Evolutionary conservation across 2,888 invertebrate genomes (phyloP).

Genomic region (Drosophila macrothrix): DNA sequence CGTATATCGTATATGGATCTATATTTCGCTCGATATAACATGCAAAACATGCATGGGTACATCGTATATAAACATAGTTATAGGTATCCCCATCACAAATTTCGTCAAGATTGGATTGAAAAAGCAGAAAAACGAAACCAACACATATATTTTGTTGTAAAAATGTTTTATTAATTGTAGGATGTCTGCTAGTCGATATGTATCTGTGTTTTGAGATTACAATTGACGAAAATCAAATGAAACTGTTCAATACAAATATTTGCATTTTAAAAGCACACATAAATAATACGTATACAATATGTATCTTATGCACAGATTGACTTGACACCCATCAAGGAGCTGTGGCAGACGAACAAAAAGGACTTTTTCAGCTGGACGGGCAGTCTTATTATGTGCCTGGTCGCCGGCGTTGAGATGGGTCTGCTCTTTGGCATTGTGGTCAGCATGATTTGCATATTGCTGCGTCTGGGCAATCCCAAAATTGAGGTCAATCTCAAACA

Average conservation of each 20-base stretch:
- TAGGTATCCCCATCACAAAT: too few species aligned
- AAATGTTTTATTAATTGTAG: background rate
- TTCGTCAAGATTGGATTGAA: background rate
- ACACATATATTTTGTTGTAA: background rate
- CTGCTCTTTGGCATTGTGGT: constrained; percentile 90
- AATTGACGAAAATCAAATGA: background rate
- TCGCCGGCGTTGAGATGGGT: constrained; percentile 92
- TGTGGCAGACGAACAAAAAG: constrained; percentile 87
- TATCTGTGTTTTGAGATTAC: background rate
- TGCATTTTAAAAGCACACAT: background rate
- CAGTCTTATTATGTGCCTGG: constrained; percentile 89
- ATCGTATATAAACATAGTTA: background rate
- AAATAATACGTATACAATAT: background rate
- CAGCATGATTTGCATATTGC: constrained; percentile 88
- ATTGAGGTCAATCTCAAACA: constrained; percentile 71
- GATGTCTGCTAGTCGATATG: background rate
- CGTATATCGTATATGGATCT: background rate
- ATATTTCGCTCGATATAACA: background rate
- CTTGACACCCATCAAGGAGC: constrained; percentile 84
- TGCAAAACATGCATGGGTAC: background rate
- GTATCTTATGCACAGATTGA: constrained; percentile 86
- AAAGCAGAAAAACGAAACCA: background rate
- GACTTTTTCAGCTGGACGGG: constrained; percentile 89
- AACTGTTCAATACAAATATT: background rate
- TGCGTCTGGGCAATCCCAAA: constrained; percentile 89